Evolutionary conservation across 2,113 vertebrate species (phyloP).

Genomic region (Pseudolaguvia tuberculata): DNA sequence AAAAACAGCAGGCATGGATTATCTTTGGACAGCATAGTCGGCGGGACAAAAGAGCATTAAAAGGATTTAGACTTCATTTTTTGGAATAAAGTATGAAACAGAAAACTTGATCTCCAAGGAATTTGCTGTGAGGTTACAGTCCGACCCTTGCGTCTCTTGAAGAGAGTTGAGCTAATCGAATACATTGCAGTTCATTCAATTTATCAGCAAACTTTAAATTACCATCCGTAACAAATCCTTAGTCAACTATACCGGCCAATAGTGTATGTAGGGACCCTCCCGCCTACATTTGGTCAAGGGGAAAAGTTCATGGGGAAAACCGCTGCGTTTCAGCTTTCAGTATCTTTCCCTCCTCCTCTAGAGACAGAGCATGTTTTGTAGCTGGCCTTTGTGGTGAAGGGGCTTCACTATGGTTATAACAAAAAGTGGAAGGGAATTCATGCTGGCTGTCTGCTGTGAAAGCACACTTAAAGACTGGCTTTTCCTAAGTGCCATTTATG

Average conservation of each 20-base stretch:
- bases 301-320: conserved; percentile 45
- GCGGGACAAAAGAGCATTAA: background rate
- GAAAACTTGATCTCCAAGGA: conserved; percentile 23
- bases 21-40: conserved; percentile 18
- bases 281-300: conserved; percentile 44
- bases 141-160: background rate
- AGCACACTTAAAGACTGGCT: conserved; percentile 18
- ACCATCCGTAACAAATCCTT: conserved; percentile 10
- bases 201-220: conserved; percentile 23
- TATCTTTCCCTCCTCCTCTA: conserved; percentile 29
- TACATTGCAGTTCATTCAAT: conserved; percentile 15
- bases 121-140: conserved; percentile 10
- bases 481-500: conserved; percentile 25
- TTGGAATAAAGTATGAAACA: conserved; percentile 17
- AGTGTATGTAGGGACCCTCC: conserved; percentile 11
- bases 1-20: conserved; percentile 28
- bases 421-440: conserved; percentile 35
- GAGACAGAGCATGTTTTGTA: conserved; percentile 57
- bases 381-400: conserved; percentile 43
- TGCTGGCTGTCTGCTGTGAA: conserved; percentile 8
- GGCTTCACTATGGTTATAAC: conserved; percentile 34
- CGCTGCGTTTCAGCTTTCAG: conserved; percentile 30
- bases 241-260: conserved; percentile 24
- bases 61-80: conserved; percentile 12
- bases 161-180: background rate